Evolutionary conservation across 2,113 vertebrate species (phyloP).

Genomic region (Nestor notabilis): DNA sequence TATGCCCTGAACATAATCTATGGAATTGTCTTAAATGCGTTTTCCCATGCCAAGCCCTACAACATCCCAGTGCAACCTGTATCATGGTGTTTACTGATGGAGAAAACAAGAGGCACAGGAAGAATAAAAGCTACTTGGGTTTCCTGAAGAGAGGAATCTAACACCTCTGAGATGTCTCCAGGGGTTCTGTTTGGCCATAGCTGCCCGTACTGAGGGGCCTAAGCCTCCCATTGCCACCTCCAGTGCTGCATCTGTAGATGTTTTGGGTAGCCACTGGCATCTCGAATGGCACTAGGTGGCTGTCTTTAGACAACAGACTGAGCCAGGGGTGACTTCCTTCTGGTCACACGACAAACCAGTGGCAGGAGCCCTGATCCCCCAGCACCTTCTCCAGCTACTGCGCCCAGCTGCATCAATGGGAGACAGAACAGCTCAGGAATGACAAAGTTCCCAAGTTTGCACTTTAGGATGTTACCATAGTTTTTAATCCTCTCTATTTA

Average conservation of each 20-base stretch:
- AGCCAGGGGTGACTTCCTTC: not conserved
- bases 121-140: not conserved
- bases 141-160: not conserved
- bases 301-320: not conserved
- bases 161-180: not conserved
- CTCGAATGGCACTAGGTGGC: not conserved
- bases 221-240: not conserved
- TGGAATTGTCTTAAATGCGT: not conserved
- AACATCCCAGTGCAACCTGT: not conserved
- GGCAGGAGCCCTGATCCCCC: not conserved
- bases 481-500: not conserved
- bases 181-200: not conserved
- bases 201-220: not conserved
- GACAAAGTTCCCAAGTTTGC: not conserved
- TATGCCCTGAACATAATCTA: not conserved
- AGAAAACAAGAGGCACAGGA: not conserved
- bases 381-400: not conserved
- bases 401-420: rapidly evolving
- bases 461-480: not conserved
- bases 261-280: not conserved
- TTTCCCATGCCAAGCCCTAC: not conserved
- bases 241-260: not conserved
- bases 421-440: not conserved
- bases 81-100: not conserved
- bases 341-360: rapidly evolving